Evolutionary conservation across 2,888 invertebrate species (phyloP).

Genomic region (Aelia acuminata): DNA sequence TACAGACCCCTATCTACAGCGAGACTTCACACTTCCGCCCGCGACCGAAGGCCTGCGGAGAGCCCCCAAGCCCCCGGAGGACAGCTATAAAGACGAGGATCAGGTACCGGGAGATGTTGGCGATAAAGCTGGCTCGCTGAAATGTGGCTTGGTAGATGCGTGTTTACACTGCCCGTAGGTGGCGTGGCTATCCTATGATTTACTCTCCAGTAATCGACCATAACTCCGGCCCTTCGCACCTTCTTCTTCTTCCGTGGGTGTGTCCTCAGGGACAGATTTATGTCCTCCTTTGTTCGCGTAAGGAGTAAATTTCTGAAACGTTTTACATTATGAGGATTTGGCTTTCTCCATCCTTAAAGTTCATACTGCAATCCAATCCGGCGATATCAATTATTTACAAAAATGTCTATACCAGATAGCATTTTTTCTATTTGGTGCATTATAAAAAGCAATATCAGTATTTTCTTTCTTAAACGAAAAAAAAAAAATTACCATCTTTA

Average conservation of each 20-base stretch:
- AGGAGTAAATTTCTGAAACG: background rate
- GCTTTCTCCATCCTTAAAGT: background rate
- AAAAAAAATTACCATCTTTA: too few relatives aligned
- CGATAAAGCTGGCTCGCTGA: constrained; percentile 24
- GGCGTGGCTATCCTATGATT: constrained; percentile 27
- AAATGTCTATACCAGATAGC: too few relatives aligned
- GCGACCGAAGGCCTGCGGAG: background rate
- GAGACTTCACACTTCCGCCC: background rate
- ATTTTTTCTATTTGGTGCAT: too few relatives aligned
- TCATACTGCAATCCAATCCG: too few relatives aligned
- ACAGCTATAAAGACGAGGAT: background rate
- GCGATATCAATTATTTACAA: too few relatives aligned
- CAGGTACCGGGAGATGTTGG: constrained; percentile 6
- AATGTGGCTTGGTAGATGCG: constrained; percentile 36
- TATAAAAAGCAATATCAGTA: too few relatives aligned
- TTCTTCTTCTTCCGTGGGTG: constrained; percentile 39
- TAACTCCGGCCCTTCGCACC: constrained; percentile 17
- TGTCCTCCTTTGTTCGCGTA: background rate
- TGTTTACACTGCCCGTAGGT: constrained; percentile 24
- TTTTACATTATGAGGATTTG: background rate
- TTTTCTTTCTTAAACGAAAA: too few relatives aligned
- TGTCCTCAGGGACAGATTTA: constrained; percentile 1
- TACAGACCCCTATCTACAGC: background rate
- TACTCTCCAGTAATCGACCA: constrained; percentile 24
- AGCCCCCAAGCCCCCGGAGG: background rate